Base-by-base conservation (phyloP, 2,113 vertebrate genomes). In the Dendropsophus ebraccatus region DNA sequence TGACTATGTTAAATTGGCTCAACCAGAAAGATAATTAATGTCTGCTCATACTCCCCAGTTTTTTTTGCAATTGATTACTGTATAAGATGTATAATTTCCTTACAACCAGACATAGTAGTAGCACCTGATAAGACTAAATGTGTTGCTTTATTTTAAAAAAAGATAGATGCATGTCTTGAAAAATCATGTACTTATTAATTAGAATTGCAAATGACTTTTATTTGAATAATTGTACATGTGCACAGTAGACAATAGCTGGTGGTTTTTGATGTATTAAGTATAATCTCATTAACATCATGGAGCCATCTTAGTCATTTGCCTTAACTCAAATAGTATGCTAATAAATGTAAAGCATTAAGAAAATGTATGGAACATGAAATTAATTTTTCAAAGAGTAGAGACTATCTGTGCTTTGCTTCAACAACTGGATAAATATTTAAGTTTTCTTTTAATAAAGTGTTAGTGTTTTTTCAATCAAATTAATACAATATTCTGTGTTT, bases 11-110 rank as follows among this genome's bases (percentile, higher is more conserved):
- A 86, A 37, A 81, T 58, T 90, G 75, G 75, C 84, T 54, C 87
- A 85, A 74, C 49, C 88, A 91, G 85, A 77, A 74, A 91, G 91
- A 92, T 88, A 93, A 92, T 92, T 91, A 90, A 90, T 91, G 90
- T 58, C 91, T 69, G 65, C 87, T 90, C 1, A 14, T 79, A 41
- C 47, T 49, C 47, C n/a, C n/a, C 12, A 49, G 47, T 49, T 49
- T 92, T 49, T 92, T 69, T 87, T 87, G 30, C 65, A 81, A 90
- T 88, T 92, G 76, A 37, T 70, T 72, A 80, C 52, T 81, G 70
- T 70, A 73, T 72, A 81, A 54, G 35, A 81, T 12, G 56, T 47
- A 14, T 62, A 14, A 62, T 81, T 81, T 81, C 30, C 5, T 81
- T 23, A 47, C 17, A 58, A 32, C 54, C 13, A 67, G 73, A 77